Base-by-base conservation (phyloP, 2,797 vertebrate genomes). In the Acanthis flammea region DNA sequence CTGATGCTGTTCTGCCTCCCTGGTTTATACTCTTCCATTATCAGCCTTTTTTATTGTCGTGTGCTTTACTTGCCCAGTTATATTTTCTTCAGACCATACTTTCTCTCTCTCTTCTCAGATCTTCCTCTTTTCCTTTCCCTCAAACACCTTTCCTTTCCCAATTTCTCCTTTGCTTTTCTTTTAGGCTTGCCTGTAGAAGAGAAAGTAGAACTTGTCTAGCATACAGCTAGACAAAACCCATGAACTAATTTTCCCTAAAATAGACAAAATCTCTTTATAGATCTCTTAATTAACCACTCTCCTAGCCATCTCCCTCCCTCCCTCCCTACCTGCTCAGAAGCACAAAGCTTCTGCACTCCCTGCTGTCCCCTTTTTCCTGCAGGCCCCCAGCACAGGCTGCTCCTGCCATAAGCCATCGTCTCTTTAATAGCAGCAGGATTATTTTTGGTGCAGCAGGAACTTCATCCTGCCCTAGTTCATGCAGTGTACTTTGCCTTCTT, bases 381-480 rank as follows among this genome's bases (percentile, higher is more conserved):
- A 19, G 63, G 51, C 86, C 63, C 66, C 31, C 37, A 68, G 76
- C 51, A 61, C 39, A 74, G 76, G 66, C 82, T 72, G 89, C 84
- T 93, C 66, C 80, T 79, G 72, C 82, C 84, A 11, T 8, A 70
- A 61, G n/a, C 70, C 13, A 4, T 33, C 10, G 0, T 41, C 77
- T n/a, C 74, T 83, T 89, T 75, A 88, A 66, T 42, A 81, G 73
- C 44, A 78, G 33, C 76, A 51, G 66, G 30, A 76, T 83, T 95
- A 94, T 87, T 93, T 94, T 73, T 76, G 90, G 91, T 81, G 70
- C 2, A 1, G 62, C 75, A 94, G 85, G 61, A 78, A 84, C 70
- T 91, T 76, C 89, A 73, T 81, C 73, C 90, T 92, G 95, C 62
- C 87, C 95, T 73, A 90, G 72, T 95, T 97, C 91, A 83, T 31